Evolutionary conservation across 2,888 invertebrate genomes (phyloP).

Genomic region (Melieria crassipennis): DNA sequence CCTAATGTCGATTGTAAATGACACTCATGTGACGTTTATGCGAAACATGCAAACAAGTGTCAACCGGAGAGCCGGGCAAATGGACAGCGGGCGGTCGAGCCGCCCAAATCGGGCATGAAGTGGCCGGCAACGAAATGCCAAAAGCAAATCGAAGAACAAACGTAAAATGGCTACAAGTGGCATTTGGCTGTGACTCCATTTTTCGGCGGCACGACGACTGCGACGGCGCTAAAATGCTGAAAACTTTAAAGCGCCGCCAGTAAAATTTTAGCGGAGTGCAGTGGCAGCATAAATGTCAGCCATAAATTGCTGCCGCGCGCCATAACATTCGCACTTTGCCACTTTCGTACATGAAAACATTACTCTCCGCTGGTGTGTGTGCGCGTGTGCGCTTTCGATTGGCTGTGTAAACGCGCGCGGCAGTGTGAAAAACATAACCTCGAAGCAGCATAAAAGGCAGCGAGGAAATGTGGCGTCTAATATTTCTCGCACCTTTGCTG

Average conservation of each 20-base stretch:
- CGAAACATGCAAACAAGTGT: constrained; percentile 42
- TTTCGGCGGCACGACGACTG: not conserved
- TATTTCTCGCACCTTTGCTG: not conserved
- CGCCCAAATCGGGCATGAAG: not conserved
- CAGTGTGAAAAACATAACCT: too few relatives aligned
- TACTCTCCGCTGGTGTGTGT: too few relatives aligned
- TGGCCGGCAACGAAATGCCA: not conserved
- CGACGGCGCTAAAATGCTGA: too few relatives aligned
- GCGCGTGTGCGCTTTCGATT: too few relatives aligned
- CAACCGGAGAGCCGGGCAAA: not conserved
- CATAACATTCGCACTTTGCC: too few relatives aligned
- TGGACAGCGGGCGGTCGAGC: not conserved
- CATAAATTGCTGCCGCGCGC: too few relatives aligned
- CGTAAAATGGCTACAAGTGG: not conserved
- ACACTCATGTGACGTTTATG: constrained; percentile 46
- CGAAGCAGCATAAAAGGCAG: too few relatives aligned
- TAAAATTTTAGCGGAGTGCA: too few relatives aligned
- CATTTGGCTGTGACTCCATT: not conserved
- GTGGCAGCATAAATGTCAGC: too few relatives aligned
- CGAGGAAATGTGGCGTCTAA: not conserved
- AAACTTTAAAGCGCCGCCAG: too few relatives aligned
- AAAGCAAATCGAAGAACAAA: not conserved
- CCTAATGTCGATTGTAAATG: constrained; percentile 42
- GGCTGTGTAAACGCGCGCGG: too few relatives aligned
- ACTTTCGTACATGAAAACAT: too few relatives aligned